These are phyloP conservation scores for Dione juno DNA, from an alignment of 2,888 invertebrate species.

Conservation along the genomic window DNA sequence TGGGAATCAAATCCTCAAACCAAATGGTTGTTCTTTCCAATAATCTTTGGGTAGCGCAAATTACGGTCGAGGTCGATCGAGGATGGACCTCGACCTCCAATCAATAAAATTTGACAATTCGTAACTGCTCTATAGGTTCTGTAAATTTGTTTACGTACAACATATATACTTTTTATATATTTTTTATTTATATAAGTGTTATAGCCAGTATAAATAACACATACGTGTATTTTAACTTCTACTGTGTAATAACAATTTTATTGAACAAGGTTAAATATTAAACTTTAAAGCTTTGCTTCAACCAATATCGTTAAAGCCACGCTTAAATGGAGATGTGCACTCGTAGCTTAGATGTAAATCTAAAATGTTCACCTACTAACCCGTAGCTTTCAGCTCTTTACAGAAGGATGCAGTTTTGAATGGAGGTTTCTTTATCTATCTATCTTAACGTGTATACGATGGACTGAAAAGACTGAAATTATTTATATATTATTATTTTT, in stretches of 20 bases:
- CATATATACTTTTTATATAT: too few relatives aligned
- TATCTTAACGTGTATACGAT: conserved; percentile 9
- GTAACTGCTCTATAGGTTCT: too few relatives aligned
- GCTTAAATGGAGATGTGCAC: conserved; percentile 2
- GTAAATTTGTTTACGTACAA: too few relatives aligned
- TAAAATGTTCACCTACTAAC: conserved; percentile 25
- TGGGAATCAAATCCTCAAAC: too few relatives aligned
- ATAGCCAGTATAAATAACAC: neutral
- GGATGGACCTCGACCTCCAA: too few relatives aligned
- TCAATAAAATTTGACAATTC: too few relatives aligned
- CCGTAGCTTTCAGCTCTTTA: conserved; percentile 19
- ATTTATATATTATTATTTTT: conserved; percentile 1
- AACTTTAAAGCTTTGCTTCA: neutral
- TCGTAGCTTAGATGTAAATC: conserved; percentile 17
- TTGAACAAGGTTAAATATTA: neutral
- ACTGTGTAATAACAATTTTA: neutral
- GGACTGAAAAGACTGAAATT: conserved; percentile 6
- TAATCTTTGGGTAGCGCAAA: too few relatives aligned
- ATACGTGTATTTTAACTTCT: neutral
- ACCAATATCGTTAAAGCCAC: neutral
- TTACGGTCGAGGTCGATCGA: too few relatives aligned
- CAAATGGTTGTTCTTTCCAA: too few relatives aligned
- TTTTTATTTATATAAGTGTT: too few relatives aligned
- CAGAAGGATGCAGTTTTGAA: conserved; percentile 22
- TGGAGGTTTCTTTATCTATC: conserved; percentile 15